Percentiles rank a stretch among this genome's conserved stretches.
Evolutionary conservation across 1,140 invertebrate genomes (phyloP).

Genomic region (Halictus rubicundus): DNA sequence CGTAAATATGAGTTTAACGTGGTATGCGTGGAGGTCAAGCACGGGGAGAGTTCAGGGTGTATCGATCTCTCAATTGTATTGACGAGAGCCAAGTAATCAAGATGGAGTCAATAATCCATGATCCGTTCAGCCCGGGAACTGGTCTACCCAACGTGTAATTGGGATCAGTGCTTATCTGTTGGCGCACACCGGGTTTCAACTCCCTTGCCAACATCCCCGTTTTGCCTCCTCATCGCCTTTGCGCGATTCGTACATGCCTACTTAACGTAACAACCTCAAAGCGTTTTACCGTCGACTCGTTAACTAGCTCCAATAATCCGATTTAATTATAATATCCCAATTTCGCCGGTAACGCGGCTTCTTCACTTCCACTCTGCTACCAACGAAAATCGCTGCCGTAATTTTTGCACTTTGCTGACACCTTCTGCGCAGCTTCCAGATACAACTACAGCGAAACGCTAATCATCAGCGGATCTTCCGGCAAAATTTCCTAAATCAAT

Average conservation of each 20-base stretch:
- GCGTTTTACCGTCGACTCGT: constrained; percentile 14
- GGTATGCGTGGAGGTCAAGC: constrained; percentile 4
- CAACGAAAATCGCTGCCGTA: background rate
- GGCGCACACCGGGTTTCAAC: constrained; percentile 67
- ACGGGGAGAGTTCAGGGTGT: constrained; percentile 49
- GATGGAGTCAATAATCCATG: constrained; percentile 78
- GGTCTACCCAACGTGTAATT: constrained; percentile 75
- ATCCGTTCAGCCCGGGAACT: constrained; percentile 74
- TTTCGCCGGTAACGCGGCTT: background rate
- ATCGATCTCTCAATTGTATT: constrained; percentile 61
- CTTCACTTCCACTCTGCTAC: background rate
- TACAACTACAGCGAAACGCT: too few relatives aligned
- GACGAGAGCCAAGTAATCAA: constrained; percentile 58
- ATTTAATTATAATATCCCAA: background rate
- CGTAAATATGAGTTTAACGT: background rate
- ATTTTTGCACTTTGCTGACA: background rate
- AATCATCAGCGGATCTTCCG: too few relatives aligned
- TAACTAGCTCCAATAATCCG: constrained; percentile 11
- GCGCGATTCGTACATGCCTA: constrained; percentile 38
- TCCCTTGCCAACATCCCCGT: constrained; percentile 42
- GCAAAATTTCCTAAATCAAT: too few relatives aligned
- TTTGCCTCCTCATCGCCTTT: constrained; percentile 34
- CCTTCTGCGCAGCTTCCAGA: too few relatives aligned
- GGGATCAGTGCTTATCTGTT: constrained; percentile 78
- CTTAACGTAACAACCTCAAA: constrained; percentile 44